Evolutionary conservation across 2,113 vertebrate genomes (phyloP).

Genomic region (Burhinus oedicnemus): DNA sequence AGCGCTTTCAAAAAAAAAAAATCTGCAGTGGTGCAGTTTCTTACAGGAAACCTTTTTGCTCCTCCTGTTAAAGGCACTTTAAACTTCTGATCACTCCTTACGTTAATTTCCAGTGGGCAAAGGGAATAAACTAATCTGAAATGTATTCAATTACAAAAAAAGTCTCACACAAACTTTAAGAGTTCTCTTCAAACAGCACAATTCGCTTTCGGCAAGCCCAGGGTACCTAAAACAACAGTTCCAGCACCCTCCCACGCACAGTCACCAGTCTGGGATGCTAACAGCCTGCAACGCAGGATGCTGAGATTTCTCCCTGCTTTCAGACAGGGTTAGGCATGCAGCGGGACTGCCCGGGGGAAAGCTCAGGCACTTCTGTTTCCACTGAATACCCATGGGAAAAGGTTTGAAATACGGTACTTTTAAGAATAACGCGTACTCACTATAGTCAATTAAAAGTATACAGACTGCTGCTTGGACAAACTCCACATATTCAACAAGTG

Average conservation of each 20-base stretch:
- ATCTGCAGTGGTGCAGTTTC: background rate
- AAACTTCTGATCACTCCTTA: background rate
- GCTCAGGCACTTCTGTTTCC: background rate
- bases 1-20: background rate
- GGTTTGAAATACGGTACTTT: background rate
- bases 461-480: background rate
- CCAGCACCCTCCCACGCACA: background rate
- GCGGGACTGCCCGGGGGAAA: accelerated
- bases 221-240: background rate
- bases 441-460: background rate
- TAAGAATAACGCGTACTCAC: accelerated
- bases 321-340: background rate
- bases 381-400: background rate
- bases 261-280: background rate
- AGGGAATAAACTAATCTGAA: background rate
- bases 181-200: background rate
- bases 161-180: background rate
- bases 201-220: background rate
- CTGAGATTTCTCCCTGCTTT: background rate
- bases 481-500: background rate
- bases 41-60: background rate
- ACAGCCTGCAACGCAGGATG: background rate
- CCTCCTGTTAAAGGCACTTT: background rate
- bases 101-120: background rate
- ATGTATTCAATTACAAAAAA: background rate